A percentile compares a stretch with the other conserved stretches of the same genome.
Conservation (phyloP, 2,888 invertebrate species). For the Oscheius sp. region DNA sequence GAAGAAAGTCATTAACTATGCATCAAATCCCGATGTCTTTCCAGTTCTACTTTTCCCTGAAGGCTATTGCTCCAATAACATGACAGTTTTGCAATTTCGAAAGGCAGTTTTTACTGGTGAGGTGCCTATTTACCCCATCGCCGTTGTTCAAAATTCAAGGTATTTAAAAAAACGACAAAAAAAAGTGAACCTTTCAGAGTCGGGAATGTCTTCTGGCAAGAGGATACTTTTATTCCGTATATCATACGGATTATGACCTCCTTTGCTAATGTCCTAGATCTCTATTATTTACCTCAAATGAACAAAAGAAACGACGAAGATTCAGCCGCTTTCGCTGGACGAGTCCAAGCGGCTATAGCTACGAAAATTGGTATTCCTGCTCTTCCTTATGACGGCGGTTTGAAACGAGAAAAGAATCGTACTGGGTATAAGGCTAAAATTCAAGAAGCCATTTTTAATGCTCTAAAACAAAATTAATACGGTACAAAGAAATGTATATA, state of each 20-base stretch:
- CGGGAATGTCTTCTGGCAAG: slow-evolving; percentile 53
- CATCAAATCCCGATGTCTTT: slow-evolving; percentile 25
- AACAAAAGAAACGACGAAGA: slow-evolving; percentile 32
- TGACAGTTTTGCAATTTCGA: slow-evolving; percentile 47
- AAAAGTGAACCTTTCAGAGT: slow-evolving; percentile 30
- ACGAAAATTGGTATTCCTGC: slow-evolving; percentile 36
- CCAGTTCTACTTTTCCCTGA: slow-evolving; percentile 65
- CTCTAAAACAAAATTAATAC: neutral
- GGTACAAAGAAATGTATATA: neutral
- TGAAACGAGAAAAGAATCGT: slow-evolving; percentile 33
- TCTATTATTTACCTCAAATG: slow-evolving; percentile 46
- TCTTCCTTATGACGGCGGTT: slow-evolving; percentile 47
- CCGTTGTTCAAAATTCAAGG: slow-evolving; percentile 42
- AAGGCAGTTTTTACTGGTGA: slow-evolving; percentile 50
- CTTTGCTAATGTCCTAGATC: slow-evolving; percentile 42
- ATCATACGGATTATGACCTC: slow-evolving; percentile 48
- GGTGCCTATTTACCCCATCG: slow-evolving; percentile 46
- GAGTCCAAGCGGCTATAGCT: slow-evolving; percentile 48
- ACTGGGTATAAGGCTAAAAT: slow-evolving; percentile 13
- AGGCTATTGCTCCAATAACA: slow-evolving; percentile 60
- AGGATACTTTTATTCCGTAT: slow-evolving; percentile 48
- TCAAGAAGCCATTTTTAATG: neutral
- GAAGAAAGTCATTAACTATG: slow-evolving; percentile 31
- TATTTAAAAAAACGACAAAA: neutral
- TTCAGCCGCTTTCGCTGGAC: slow-evolving; percentile 44